Evolutionary conservation across 2,797 vertebrate species (phyloP).

Genomic region (Gambelia wislizenii): DNA sequence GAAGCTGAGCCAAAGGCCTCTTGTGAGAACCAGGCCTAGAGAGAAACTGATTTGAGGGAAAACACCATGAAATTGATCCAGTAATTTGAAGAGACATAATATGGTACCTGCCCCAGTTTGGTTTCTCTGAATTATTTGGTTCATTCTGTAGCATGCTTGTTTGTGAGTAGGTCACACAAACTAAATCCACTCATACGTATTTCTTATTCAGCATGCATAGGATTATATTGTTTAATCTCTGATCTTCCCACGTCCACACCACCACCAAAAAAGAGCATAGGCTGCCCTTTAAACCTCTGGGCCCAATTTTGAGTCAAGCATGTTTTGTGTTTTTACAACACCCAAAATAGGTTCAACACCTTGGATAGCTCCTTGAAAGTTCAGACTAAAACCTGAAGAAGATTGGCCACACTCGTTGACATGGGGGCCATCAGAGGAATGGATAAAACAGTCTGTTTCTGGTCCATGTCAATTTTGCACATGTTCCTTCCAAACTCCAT

Average conservation of each 20-base stretch:
- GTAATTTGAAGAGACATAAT: not conserved
- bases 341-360: too few species aligned
- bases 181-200: not conserved
- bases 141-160: not conserved
- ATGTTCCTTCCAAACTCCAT: too few species aligned
- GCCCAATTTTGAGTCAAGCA: too few species aligned
- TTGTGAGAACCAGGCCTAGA: not conserved
- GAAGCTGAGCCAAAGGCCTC: not conserved
- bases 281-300: not conserved
- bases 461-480: too few species aligned
- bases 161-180: not conserved
- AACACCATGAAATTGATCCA: not conserved
- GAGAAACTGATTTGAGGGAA: not conserved
- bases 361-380: too few species aligned
- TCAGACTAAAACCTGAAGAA: too few species aligned
- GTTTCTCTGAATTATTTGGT: not conserved
- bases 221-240: not conserved
- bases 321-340: too few species aligned
- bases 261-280: not conserved
- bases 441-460: too few species aligned
- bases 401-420: too few species aligned
- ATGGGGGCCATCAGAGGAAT: too few species aligned
- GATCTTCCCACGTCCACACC: too few species aligned
- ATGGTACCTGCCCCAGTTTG: not conserved
- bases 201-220: not conserved